Evolutionary conservation across 1,140 invertebrate species (phyloP), one percentile per base, ranked within the genome.

Genomic region (Leptoteleia sp.): DNA sequence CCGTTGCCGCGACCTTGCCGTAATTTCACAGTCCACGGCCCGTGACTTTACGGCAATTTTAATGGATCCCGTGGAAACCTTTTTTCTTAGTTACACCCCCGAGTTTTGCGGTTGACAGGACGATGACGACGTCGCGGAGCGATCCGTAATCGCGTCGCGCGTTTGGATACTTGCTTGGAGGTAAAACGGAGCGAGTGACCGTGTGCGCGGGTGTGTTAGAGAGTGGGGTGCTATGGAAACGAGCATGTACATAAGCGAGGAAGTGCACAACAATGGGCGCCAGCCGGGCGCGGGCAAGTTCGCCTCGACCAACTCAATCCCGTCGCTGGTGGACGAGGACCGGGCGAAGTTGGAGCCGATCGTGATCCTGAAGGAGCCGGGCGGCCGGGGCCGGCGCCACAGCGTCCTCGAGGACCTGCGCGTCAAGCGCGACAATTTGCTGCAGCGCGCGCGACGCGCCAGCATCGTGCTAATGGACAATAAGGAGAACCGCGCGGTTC

Each of bases 251-350:
- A 89, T 89, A 33, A 85, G 82, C 45, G 84, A 85, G 59, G 55
- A 85, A 59, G 55, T 81, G 16, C 73, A 68, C 12, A 81, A 62
- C 52, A 81, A 78, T 54, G 80, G 79, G 59, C 78, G 77, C 68
- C 84, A 81, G 25, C 33, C 81, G 12, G 11, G 4, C 16, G 72
- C 43, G 8, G 22, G 68, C 4, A 89, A 90, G 47, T 90, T 82
- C 61, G 88, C 87, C 0, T 89, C 89, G 47, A 86, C 87, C 1
- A 88, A 84, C 64, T 90, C 89, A 19, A 90, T 90, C 13, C 89
- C 89, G 0, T 83, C 88, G 19, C 79, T 88, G 27, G 81, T 83
- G 40, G 83, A 81, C 47, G 76, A 81, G 15, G 72, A 81, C 35
- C 65, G 55, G 5, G 67, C 67, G 2, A 76, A 73, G 6, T 42